Evolutionary conservation across 1,140 invertebrate species (phyloP).

Genomic region (Drosophila quadrilineata): DNA sequence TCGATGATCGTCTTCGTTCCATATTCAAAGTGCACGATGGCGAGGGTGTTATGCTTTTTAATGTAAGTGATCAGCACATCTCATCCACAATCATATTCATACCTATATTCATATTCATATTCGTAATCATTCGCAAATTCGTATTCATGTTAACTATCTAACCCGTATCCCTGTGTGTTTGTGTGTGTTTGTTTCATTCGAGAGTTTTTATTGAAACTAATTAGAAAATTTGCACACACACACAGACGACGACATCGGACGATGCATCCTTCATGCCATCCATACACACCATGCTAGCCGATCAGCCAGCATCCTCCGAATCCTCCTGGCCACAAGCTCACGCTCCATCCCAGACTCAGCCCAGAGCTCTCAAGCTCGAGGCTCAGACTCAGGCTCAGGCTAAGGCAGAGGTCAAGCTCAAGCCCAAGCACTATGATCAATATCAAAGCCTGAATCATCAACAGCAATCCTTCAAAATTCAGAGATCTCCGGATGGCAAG

Average conservation of each 20-base stretch:
- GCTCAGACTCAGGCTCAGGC: constrained; percentile 19
- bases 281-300: constrained; percentile 49
- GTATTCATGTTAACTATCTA: constrained; percentile 17
- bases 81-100: constrained; percentile 7
- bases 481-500: constrained; percentile 78
- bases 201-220: constrained; percentile 41
- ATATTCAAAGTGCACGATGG: constrained; percentile 49
- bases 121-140: constrained; percentile 3
- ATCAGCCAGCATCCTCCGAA: constrained; percentile 27
- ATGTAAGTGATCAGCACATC: constrained; percentile 53
- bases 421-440: constrained; percentile 59
- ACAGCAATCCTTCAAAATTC: constrained; percentile 76
- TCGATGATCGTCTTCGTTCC: constrained; percentile 32
- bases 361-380: too few relatives aligned
- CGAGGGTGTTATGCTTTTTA: constrained; percentile 56
- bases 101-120: constrained; percentile 16
- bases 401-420: constrained; percentile 6
- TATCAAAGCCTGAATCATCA: constrained; percentile 66
- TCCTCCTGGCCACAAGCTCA: constrained; percentile 17
- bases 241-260: constrained; percentile 65
- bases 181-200: constrained; percentile 31
- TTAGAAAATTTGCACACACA: constrained; percentile 59
- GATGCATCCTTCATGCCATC: constrained; percentile 67
- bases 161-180: constrained; percentile 41
- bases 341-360: constrained; percentile 5